Percentiles rank a stretch among this genome's conserved stretches.
phyloP scores from a whole-genome alignment of 2,113 vertebrate genomes.

The Hyperopisus bebe region DNA sequence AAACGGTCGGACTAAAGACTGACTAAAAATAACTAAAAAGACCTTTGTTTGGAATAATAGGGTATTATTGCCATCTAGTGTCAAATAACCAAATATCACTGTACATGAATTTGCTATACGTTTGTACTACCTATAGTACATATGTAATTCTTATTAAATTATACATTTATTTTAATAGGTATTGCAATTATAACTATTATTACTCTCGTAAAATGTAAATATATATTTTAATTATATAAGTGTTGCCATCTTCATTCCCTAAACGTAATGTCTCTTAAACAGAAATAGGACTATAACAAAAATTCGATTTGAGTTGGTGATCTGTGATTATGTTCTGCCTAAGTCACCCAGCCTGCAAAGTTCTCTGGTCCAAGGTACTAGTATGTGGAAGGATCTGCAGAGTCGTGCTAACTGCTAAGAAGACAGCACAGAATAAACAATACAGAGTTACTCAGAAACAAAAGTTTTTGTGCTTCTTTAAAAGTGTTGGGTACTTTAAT shows the following conservation, averaged over 20 bases:
- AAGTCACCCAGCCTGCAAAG: background rate
- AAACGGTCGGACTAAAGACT: background rate
- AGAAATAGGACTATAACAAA: background rate
- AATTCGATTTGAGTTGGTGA: background rate
- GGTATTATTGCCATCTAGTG: constrained; percentile 43
- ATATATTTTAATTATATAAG: too few relatives aligned
- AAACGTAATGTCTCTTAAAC: background rate
- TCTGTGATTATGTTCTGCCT: too few relatives aligned
- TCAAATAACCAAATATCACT: constrained; percentile 14
- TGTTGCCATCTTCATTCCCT: too few relatives aligned
- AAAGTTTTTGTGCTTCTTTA: too few relatives aligned
- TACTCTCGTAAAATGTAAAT: too few relatives aligned
- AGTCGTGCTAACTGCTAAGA: background rate
- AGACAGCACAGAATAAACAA: background rate
- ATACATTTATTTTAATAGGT: background rate
- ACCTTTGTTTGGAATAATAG: background rate
- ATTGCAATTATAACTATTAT: background rate
- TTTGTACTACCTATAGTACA: background rate
- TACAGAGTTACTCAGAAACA: background rate
- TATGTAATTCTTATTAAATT: background rate
- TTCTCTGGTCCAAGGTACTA: background rate
- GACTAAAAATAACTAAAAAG: background rate
- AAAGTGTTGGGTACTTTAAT: too few relatives aligned
- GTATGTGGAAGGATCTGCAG: background rate
- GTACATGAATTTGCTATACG: background rate